Base-by-base conservation (phyloP, 2,888 invertebrate species). In the Mythimna impura region DNA sequence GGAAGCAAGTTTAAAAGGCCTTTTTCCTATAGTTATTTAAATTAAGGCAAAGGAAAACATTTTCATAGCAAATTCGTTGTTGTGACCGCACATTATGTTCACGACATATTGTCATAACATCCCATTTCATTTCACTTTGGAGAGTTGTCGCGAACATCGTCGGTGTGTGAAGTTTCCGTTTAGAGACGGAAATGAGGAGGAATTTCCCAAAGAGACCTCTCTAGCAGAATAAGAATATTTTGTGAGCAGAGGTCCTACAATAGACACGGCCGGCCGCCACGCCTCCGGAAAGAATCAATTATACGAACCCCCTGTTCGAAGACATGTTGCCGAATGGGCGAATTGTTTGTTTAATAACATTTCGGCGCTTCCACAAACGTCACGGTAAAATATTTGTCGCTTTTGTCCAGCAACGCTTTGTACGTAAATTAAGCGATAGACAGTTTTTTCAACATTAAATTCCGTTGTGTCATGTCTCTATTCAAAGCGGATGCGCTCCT, bases 271-370 rank as follows among this genome's bases (percentile, higher is more conserved):
- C 87, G 88, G 85, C 86, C 89, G 90, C 90, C 89, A 91, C 95
- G 94, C 95, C 95, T 81, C 96, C 96, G 96, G 96, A 96, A 95
- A 95, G 93, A 96, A 96, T 96, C 96, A 96, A 96, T 96, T 96
- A 96, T 94, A 93, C 91, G 90, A 90, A 87, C 90, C 93, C 91
- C 90, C 89, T 69, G 91, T 91, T 91, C 90, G 89, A 90, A 93
- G 93, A 93, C 93, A 93, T 94, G 93, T 93, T 89, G 90, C 91
- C 93, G 92, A 95, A 94, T 95, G 93, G 95, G 95, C 95, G 95
- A 95, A 94, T 94, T 95, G 96, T 96, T 96, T 96, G 96, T 96
- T 95, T 96, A 96, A 95, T 95, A 96, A 96, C 95, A 95, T 95
- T 94, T 92, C 91, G 91, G 87, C 87, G 91, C 91, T 92, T 85